These are phyloP conservation scores for Apodemus speciosus DNA, from an alignment of 2,113 vertebrate genomes.

Conservation along the genomic window DNA sequence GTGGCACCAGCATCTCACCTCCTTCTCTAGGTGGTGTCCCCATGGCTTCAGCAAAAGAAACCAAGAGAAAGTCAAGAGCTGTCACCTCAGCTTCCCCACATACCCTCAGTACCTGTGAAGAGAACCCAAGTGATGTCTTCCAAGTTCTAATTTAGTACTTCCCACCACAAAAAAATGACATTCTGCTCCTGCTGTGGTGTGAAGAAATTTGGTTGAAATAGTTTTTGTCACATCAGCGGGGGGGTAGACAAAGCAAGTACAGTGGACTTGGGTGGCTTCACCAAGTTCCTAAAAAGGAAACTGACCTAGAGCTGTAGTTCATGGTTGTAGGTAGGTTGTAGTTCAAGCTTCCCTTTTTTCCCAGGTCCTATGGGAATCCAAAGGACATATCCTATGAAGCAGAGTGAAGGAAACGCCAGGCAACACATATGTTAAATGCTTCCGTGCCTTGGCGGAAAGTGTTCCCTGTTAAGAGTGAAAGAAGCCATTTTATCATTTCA, in stretches of 20 bases:
- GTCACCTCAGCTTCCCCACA: background rate
- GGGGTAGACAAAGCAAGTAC: background rate
- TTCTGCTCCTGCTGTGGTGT: background rate
- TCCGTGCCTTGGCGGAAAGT: slow-evolving; percentile 18
- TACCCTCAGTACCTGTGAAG: background rate
- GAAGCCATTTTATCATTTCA: background rate
- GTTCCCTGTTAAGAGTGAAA: slow-evolving; percentile 19
- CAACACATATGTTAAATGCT: background rate
- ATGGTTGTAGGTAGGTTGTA: background rate
- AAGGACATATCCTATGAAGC: slow-evolving; percentile 39
- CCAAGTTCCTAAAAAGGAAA: slow-evolving; percentile 19
- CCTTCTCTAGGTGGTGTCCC: background rate
- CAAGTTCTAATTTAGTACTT: background rate
- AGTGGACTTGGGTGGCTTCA: background rate
- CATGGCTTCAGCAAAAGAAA: background rate
- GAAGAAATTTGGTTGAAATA: slow-evolving; percentile 22
- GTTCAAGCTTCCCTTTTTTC: slow-evolving; percentile 49
- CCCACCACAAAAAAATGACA: slow-evolving; percentile 21
- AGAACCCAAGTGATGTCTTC: slow-evolving; percentile 31
- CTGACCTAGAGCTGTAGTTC: background rate
- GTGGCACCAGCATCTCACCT: background rate
- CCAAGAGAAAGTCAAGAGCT: background rate
- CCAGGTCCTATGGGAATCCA: slow-evolving; percentile 55
- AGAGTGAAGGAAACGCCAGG: background rate
- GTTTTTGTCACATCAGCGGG: slow-evolving; percentile 28